These are phyloP conservation scores for Zaprionus ornatus DNA, from an alignment of 1,140 invertebrate species.

Conservation along the genomic window DNA sequence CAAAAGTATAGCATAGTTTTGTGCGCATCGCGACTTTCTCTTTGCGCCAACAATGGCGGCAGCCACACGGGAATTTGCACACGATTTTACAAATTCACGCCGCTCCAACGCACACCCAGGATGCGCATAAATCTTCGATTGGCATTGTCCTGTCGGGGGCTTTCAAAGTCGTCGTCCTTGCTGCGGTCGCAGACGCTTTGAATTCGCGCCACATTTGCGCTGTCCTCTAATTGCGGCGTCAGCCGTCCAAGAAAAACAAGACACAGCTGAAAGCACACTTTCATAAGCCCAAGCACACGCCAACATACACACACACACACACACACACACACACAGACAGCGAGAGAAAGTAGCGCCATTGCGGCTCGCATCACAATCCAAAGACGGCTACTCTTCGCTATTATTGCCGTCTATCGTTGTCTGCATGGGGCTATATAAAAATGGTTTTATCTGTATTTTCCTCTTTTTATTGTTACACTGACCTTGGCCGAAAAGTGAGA, in stretches of 20 bases:
- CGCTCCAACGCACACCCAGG: slow-evolving; percentile 47
- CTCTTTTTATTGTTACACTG: slow-evolving; percentile 61
- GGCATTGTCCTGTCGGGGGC: slow-evolving; percentile 28
- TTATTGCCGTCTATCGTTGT: slow-evolving; percentile 11
- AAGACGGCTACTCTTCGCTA: slow-evolving; percentile 18
- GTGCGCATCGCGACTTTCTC: slow-evolving; percentile 27
- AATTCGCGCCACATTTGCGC: slow-evolving; percentile 63
- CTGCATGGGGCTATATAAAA: slow-evolving; percentile 35
- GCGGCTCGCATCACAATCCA: slow-evolving; percentile 38
- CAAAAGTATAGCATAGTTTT: slow-evolving; percentile 64
- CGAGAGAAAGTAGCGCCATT: neutral
- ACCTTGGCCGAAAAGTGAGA: slow-evolving; percentile 48
- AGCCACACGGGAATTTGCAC: slow-evolving; percentile 35
- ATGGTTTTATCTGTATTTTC: slow-evolving; percentile 20
- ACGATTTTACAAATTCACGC: slow-evolving; percentile 44
- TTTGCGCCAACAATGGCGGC: neutral
- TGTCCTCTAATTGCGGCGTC: slow-evolving; percentile 68
- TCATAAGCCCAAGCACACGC: slow-evolving; percentile 1
- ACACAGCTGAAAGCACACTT: slow-evolving; percentile 2
- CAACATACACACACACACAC: neutral
- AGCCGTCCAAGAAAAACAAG: slow-evolving; percentile 45
- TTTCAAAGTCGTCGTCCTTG: slow-evolving; percentile 25
- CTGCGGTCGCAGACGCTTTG: slow-evolving; percentile 4
- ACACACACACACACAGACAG: neutral
- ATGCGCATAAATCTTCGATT: slow-evolving; percentile 69